Evolutionary conservation across 2,113 vertebrate species (phyloP), one percentile per base, ranked within the genome.

Genomic region (Sitta europaea): DNA sequence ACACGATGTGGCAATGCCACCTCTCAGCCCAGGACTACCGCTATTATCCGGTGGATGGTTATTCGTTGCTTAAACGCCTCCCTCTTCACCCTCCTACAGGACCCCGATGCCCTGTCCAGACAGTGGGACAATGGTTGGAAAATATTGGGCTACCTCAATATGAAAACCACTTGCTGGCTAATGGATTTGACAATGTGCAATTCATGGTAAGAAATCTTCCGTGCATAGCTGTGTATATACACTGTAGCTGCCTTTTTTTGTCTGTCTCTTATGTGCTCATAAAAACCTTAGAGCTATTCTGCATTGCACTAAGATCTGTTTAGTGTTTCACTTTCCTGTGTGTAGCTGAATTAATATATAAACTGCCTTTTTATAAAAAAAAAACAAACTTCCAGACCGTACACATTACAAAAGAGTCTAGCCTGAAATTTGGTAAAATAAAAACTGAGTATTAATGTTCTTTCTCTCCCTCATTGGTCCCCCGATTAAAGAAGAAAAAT

Each of bases 1-100:
- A 99, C 98, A 99, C 99, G 97, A 99, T 99, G 99, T 99, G 99
- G 99, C 99, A 99, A 98, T 99, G 99, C 98, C 99, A 99, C 98
- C 98, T 99, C 98, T 99, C 99, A 96, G 99, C 99, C 98, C 99
- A 99, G 97, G 99, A 99, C 98, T 99, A 99, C 97, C 99, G 99
- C 96, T 99, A 99, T 97, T 99, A 99, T 98, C 99, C 99, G 38
- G 99, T 99, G 98, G 99, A 99, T 86, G 99, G 99, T 97, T 99
- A 99, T 98, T 99, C 99, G 79, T 98, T 99, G 97, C 99, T 99
- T 95, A 99, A 99, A 98, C 99, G 99, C 98, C 98, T 99, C 97
- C 99, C 99, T 99, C 99, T 99, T 97, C 99, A 99, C 98, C 99
- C 99, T 98, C 99, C 99, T 98, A 98, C 99, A 99, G 99, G 99